Conservation (phyloP, 2,888 invertebrate genomes). For the Lochmaea capreae region DNA sequence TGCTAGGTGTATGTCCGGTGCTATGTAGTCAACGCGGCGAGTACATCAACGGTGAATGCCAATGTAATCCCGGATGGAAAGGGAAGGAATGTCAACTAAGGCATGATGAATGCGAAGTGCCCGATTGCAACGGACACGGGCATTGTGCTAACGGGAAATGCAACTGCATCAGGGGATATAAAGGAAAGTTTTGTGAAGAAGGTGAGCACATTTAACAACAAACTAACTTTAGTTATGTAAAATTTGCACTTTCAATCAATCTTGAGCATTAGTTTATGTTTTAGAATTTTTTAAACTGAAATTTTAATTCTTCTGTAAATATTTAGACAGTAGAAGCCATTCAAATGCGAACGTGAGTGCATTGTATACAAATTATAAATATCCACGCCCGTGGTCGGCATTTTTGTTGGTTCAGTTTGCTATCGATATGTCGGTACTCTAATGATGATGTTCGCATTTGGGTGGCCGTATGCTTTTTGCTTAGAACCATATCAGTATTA, state of each 20-base stretch:
- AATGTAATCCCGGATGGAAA: conserved; percentile 98
- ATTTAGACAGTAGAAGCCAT: no score
- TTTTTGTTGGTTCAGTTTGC: no score
- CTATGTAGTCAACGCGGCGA: conserved; percentile 97
- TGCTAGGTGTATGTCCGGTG: conserved; percentile 91
- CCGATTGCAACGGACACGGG: conserved; percentile 96
- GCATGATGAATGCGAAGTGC: conserved; percentile 96
- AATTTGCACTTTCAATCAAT: background rate
- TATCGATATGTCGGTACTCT: no score
- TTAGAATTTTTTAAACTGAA: no score
- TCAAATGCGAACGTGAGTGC: no score
- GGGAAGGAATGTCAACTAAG: conserved; percentile 96
- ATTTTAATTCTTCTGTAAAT: no score
- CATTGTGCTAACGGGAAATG: conserved; percentile 96
- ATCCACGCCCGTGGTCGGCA: no score
- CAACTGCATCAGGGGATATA: conserved; percentile 93
- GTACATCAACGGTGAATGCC: conserved; percentile 95
- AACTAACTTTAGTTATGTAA: conserved; percentile 9
- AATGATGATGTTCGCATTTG: no score
- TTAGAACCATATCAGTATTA: no score
- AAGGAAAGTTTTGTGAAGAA: conserved; percentile 94
- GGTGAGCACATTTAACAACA: conserved; percentile 67
- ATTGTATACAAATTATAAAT: no score
- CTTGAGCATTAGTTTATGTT: no score
- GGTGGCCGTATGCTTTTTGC: no score